Conservation (phyloP, 2,888 invertebrate species). For the Diarsia mendica region DNA sequence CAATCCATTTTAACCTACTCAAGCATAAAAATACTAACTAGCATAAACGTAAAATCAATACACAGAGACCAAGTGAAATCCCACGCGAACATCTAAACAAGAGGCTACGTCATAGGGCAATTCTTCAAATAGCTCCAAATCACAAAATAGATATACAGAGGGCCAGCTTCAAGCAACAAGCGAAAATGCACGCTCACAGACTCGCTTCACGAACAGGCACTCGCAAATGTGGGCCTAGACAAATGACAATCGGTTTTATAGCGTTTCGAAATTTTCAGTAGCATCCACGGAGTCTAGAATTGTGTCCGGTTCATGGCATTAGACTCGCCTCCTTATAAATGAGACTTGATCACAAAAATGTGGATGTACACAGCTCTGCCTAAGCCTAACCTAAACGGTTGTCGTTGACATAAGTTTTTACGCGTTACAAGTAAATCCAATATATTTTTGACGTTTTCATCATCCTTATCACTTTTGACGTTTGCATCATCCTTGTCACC, state of each 20-base stretch:
- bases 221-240: not conserved
- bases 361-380: too few species aligned
- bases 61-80: constrained; percentile 18
- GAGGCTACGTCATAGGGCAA: constrained; percentile 34
- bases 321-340: too few species aligned
- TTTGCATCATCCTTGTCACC: not conserved
- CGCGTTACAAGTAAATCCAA: not conserved
- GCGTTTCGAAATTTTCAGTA: not conserved
- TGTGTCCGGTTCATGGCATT: too few species aligned
- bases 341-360: too few species aligned
- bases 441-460: not conserved
- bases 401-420: too few species aligned
- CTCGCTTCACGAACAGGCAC: not conserved
- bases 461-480: not conserved
- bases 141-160: not conserved
- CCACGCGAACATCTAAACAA: constrained; percentile 31
- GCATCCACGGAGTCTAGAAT: too few species aligned
- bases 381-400: too few species aligned
- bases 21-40: constrained; percentile 1
- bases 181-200: not conserved
- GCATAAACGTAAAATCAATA: constrained; percentile 20
- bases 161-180: not conserved
- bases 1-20: not conserved
- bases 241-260: not conserved
- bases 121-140: constrained; percentile 35